A percentile compares a stretch with the other conserved stretches of the same genome.
Evolutionary conservation across 2,113 vertebrate species (phyloP).

Genomic region (Ancistrus triradiatus): DNA sequence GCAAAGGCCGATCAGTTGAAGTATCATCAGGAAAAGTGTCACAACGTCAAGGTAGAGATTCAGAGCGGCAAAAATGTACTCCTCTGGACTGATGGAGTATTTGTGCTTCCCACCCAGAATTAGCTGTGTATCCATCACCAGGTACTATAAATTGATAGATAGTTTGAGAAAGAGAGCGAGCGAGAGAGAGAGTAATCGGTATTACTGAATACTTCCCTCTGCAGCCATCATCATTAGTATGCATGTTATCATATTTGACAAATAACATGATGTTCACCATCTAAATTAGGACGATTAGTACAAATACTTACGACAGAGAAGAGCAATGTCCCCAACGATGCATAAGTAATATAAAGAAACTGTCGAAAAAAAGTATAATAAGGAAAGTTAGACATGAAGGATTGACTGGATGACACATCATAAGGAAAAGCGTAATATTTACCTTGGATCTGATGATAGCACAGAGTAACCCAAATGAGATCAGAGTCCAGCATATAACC

Average conservation of each 20-base stretch:
- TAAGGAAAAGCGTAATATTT: slow-evolving; percentile 29
- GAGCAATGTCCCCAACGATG: slow-evolving; percentile 68
- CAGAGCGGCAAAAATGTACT: slow-evolving; percentile 76
- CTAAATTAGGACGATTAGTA: background rate
- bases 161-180: too few species aligned
- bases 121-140: slow-evolving; percentile 76
- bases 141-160: too few species aligned
- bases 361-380: slow-evolving; percentile 45
- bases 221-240: too few species aligned
- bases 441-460: slow-evolving; percentile 69
- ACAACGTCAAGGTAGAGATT: slow-evolving; percentile 78
- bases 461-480: slow-evolving; percentile 68
- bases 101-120: slow-evolving; percentile 72
- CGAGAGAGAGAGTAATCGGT: too few species aligned
- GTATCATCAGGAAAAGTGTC: slow-evolving; percentile 70
- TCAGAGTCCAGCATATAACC: slow-evolving; percentile 54
- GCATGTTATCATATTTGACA: too few species aligned
- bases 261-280: background rate
- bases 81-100: slow-evolving; percentile 68
- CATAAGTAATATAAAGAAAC: slow-evolving; percentile 70
- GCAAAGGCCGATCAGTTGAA: slow-evolving; percentile 63
- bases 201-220: too few species aligned
- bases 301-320: slow-evolving; percentile 75
- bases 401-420: background rate
- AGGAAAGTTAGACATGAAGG: background rate